Evolutionary conservation across 2,888 invertebrate species (phyloP).

Genomic region (Bimastos eiseni): DNA sequence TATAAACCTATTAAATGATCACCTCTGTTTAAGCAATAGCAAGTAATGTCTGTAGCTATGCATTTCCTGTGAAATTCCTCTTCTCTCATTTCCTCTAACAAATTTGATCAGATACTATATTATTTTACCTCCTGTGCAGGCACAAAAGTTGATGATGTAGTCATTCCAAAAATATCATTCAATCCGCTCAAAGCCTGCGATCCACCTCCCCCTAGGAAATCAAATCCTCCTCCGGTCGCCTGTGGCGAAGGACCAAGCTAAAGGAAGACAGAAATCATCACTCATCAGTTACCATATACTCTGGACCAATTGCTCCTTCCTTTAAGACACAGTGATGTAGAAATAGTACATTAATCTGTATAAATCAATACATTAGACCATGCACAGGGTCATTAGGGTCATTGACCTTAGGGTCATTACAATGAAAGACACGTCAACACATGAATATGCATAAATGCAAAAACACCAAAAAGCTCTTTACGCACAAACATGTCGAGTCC

Average conservation of each 20-base stretch:
- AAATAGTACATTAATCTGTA: no score
- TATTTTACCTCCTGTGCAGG: conserved; percentile 76
- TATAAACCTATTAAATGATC: no score
- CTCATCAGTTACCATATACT: no score
- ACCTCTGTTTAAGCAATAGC: neutral
- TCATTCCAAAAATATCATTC: conserved; percentile 46
- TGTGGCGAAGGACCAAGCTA: neutral
- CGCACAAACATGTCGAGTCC: conserved; percentile 82
- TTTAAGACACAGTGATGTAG: no score
- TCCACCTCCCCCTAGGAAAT: conserved; percentile 19
- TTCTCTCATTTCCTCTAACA: no score
- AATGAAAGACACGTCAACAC: no score
- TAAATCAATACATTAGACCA: no score
- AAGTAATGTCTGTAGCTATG: neutral
- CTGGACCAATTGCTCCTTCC: no score
- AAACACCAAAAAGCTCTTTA: neutral
- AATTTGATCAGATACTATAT: no score
- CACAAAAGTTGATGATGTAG: conserved; percentile 68
- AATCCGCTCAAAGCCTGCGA: conserved; percentile 40
- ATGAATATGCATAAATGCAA: neutral
- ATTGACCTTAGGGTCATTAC: no score
- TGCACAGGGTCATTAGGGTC: no score
- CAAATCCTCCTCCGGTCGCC: neutral
- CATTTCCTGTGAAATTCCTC: neutral
- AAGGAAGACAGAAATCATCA: neutral